Evolutionary conservation across 2,888 invertebrate species (phyloP), one percentile per base, ranked within the genome.

Genomic region (Philopedon plagiatum): DNA sequence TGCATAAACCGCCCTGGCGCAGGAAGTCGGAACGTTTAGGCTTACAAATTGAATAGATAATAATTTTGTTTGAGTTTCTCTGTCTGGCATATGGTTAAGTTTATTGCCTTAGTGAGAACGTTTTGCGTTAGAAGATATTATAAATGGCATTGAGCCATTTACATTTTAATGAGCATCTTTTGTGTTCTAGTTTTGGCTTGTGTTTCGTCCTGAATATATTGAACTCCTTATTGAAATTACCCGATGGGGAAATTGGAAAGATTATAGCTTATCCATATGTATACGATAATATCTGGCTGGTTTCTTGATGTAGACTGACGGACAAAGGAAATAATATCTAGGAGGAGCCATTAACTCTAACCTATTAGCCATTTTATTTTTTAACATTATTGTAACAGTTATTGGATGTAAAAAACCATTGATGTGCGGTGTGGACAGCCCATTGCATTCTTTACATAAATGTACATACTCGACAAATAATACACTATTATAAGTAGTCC

Each of bases 121-220:
- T 66, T 66, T 71, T 61, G 58, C 77, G 76, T 77, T 78, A 76
- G 74, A 75, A 76, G 75, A 80, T 80, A n/a, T n/a, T 37, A 80
- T 79, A 67, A 81, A 81, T 81, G 80, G 76, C 81, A 81, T 81
- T 78, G 80, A 80, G 79, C 80, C 81, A 82, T 82, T 82, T 82
- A 81, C 82, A 82, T 82, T 81, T 82, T 82, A 82, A 82, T 82
- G 82, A 81, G 81, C n/a, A 13, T 39, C 39, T 39, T 39, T 39
- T 39, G 39, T 39, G 39, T 4, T 2, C 13, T 15, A 39, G 39
- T 39, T 39, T 39, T 39, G 15, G 39, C 39, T 39, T 15, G 15
- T 39, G 39, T 39, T 15, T 39, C 39, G 39, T 5, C 15, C 1
- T 7, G 13, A 5, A 39, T 39, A 39, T 13, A 39, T 39, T 15